A percentile compares a stretch with the other conserved stretches of the same genome.
Evolutionary conservation across 2,888 invertebrate species (phyloP).

Genomic region (Danaus chrysippus): DNA sequence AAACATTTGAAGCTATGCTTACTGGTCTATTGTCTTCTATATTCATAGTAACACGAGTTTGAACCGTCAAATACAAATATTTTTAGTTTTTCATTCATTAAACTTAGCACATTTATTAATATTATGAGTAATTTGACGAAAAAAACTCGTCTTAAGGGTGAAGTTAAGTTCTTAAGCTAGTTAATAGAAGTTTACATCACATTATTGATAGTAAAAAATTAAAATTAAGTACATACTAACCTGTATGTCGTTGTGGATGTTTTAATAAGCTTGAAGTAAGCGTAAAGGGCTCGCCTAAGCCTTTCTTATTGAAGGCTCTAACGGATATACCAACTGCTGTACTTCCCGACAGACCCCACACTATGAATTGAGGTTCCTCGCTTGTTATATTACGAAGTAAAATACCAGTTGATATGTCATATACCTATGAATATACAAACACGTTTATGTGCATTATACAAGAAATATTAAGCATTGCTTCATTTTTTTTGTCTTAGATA

Average conservation of each 20-base stretch:
- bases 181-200: neutral
- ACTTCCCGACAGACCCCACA: conserved; percentile 79
- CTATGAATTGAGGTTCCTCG: conserved; percentile 80
- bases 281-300: conserved; percentile 80
- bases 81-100: too few relatives aligned
- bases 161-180: too few relatives aligned
- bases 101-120: too few relatives aligned
- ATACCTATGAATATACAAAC: conserved; percentile 48
- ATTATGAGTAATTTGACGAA: too few relatives aligned
- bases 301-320: conserved; percentile 85
- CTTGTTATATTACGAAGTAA: conserved; percentile 79
- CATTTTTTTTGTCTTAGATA: too few relatives aligned
- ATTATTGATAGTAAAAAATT: neutral
- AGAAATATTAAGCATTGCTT: too few relatives aligned
- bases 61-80: too few relatives aligned
- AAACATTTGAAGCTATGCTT: too few relatives aligned
- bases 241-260: conserved; percentile 81
- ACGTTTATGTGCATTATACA: neutral
- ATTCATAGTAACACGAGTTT: too few relatives aligned
- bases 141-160: too few relatives aligned
- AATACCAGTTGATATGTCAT: conserved; percentile 69
- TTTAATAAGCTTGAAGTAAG: conserved; percentile 81
- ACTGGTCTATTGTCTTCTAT: too few relatives aligned
- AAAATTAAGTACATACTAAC: conserved; percentile 53
- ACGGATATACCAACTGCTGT: conserved; percentile 80